A percentile compares a stretch with the other conserved stretches of the same genome.
Conservation (phyloP, 53 echinoderm and acorn worm species). For the Apostichopus leukothele region DNA sequence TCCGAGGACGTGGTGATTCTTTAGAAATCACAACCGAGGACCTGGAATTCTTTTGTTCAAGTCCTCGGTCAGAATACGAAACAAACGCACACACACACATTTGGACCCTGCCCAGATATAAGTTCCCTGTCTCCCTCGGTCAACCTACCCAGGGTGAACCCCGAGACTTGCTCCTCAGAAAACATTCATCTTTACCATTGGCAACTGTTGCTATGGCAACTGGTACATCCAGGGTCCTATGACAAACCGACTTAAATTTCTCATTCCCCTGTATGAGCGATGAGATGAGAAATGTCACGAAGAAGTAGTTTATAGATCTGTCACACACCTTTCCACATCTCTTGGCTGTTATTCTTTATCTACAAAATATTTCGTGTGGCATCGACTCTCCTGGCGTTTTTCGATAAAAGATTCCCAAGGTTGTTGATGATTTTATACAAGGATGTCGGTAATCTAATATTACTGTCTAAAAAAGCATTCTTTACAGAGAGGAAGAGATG, state of each 20-base stretch:
- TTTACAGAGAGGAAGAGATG: neutral
- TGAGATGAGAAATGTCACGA: neutral
- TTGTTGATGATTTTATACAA: neutral
- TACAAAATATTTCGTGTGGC: neutral
- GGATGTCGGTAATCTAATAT: neutral
- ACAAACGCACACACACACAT: too few relatives aligned
- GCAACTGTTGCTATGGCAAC: too few relatives aligned
- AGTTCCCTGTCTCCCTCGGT: too few relatives aligned
- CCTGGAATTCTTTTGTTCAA: too few relatives aligned
- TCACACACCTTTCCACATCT: neutral
- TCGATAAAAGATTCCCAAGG: neutral
- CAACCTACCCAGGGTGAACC: too few relatives aligned
- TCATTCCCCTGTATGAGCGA: neutral
- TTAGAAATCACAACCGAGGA: too few relatives aligned
- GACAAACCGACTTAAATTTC: neutral
- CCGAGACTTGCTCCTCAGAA: neutral
- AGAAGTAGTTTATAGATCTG: neutral
- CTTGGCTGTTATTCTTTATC: neutral
- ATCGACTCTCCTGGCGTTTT: neutral
- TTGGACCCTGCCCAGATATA: too few relatives aligned
- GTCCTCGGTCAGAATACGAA: too few relatives aligned
- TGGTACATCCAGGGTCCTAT: too few relatives aligned
- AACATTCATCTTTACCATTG: neutral
- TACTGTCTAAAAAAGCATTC: neutral
- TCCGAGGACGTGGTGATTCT: too few relatives aligned